A percentile compares a stretch with the other conserved stretches of the same genome.
Evolutionary conservation across 1,140 invertebrate genomes (phyloP).

Genomic region (Pomacea maculata): DNA sequence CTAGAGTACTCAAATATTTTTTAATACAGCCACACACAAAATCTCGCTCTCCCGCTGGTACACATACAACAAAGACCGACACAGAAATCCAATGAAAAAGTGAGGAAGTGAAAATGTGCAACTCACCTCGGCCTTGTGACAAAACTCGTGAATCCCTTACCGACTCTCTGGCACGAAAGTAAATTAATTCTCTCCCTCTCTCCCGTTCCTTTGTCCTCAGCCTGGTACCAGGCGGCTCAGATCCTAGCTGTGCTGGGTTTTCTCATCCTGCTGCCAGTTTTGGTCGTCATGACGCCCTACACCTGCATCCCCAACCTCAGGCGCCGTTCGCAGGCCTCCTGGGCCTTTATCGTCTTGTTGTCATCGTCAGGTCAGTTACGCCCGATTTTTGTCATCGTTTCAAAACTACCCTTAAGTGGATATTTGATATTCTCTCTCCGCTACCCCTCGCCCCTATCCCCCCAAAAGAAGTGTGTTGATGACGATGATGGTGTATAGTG

Average conservation of each 20-base stretch:
- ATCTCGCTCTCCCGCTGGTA: too few relatives aligned
- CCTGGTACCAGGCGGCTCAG: constrained; percentile 19
- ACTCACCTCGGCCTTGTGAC: too few relatives aligned
- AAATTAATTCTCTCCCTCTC: background rate
- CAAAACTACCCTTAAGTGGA: background rate
- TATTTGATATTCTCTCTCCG: background rate
- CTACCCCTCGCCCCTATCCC: background rate
- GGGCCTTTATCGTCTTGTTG: constrained; percentile 4
- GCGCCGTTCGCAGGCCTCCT: constrained; percentile 8
- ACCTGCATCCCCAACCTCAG: constrained; percentile 7
- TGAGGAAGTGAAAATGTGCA: too few relatives aligned
- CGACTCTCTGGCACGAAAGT: too few relatives aligned
- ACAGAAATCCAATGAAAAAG: too few relatives aligned
- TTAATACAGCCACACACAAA: too few relatives aligned
- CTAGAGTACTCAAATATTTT: too few relatives aligned
- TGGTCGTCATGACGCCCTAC: constrained; percentile 11
- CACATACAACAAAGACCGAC: too few relatives aligned
- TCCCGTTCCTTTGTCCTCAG: background rate
- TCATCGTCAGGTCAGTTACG: background rate
- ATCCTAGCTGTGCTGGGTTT: constrained; percentile 11
- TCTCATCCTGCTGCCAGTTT: background rate
- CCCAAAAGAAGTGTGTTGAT: background rate
- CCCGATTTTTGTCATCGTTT: background rate
- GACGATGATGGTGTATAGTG: background rate
- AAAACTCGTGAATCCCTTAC: too few relatives aligned